Percentiles rank a stretch among this genome's conserved stretches.
Evolutionary conservation across 1,140 invertebrate species (phyloP).

Genomic region (Bombus terrestris): DNA sequence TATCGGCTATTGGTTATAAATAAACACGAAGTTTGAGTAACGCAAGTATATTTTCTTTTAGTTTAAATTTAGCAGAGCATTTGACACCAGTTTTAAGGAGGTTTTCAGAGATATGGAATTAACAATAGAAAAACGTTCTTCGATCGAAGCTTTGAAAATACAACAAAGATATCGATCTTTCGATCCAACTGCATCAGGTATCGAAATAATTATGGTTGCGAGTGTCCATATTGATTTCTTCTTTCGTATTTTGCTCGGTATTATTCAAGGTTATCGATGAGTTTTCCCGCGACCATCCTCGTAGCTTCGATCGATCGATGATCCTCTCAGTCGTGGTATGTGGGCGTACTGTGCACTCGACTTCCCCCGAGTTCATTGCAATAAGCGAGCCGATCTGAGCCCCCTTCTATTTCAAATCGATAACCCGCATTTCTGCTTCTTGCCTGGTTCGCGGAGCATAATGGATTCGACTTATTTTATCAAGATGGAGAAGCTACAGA

Average conservation of each 20-base stretch:
- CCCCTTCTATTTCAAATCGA: background rate
- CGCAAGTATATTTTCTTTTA: no score
- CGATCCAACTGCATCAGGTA: background rate
- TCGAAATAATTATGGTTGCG: background rate
- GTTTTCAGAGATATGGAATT: background rate
- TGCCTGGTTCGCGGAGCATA: background rate
- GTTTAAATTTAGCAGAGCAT: background rate
- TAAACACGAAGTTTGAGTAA: no score
- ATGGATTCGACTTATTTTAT: background rate
- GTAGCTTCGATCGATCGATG: slow-evolving; percentile 28
- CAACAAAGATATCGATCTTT: background rate
- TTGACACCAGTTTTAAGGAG: background rate
- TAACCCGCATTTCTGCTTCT: background rate
- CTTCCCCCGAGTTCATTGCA: slow-evolving; percentile 25
- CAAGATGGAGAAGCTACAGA: background rate
- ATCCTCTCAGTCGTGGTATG: slow-evolving; percentile 37
- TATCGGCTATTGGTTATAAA: no score
- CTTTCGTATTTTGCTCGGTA: slow-evolving; percentile 20
- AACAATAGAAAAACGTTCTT: background rate
- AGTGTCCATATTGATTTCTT: background rate
- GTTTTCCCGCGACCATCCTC: slow-evolving; percentile 12
- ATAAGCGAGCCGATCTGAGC: slow-evolving; percentile 45
- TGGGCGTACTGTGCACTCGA: slow-evolving; percentile 37
- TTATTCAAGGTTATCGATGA: slow-evolving; percentile 5
- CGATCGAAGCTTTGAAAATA: no score